A percentile compares a stretch with the other conserved stretches of the same genome.
These are phyloP conservation scores for Atopsyche davidsoni DNA, from an alignment of 1,140 invertebrate species.

Conservation along the genomic window DNA sequence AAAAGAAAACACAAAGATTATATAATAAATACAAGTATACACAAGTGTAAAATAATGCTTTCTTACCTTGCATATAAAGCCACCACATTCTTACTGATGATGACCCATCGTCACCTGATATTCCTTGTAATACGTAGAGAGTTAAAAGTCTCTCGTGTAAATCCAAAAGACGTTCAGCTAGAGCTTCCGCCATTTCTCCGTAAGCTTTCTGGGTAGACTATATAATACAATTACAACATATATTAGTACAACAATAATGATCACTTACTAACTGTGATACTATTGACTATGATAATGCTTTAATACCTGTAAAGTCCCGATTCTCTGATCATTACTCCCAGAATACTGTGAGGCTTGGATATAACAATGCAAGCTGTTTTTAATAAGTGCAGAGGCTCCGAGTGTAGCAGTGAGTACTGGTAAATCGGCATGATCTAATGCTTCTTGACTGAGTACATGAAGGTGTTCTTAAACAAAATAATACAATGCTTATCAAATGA, in stretches of 20 bases:
- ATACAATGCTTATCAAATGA: background rate
- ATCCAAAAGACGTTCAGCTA: slow-evolving; percentile 71
- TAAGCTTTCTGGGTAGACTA: slow-evolving; percentile 64
- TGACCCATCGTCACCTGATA: slow-evolving; percentile 62
- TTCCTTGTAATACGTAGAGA: slow-evolving; percentile 72
- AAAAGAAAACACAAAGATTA: background rate
- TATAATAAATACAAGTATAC: background rate
- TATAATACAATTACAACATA: background rate
- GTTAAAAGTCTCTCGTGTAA: slow-evolving; percentile 67
- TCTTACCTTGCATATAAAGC: slow-evolving; percentile 72
- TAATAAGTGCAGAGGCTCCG: slow-evolving; percentile 67
- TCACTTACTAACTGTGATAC: slow-evolving; percentile 2
- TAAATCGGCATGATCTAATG: slow-evolving; percentile 72
- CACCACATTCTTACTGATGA: slow-evolving; percentile 80
- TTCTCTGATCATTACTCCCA: slow-evolving; percentile 37
- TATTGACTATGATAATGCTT: too few species aligned
- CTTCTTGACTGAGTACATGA: slow-evolving; percentile 70
- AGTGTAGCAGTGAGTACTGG: slow-evolving; percentile 70
- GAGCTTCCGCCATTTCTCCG: slow-evolving; percentile 71
- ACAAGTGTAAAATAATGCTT: background rate
- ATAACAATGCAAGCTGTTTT: slow-evolving; percentile 70
- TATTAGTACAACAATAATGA: background rate
- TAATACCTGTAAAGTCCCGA: slow-evolving; percentile 39
- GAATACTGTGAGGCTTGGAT: slow-evolving; percentile 51
- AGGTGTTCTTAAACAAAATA: slow-evolving; percentile 61